Conservation (phyloP, 2,888 invertebrate species). For the Plemyria rubiginata region DNA sequence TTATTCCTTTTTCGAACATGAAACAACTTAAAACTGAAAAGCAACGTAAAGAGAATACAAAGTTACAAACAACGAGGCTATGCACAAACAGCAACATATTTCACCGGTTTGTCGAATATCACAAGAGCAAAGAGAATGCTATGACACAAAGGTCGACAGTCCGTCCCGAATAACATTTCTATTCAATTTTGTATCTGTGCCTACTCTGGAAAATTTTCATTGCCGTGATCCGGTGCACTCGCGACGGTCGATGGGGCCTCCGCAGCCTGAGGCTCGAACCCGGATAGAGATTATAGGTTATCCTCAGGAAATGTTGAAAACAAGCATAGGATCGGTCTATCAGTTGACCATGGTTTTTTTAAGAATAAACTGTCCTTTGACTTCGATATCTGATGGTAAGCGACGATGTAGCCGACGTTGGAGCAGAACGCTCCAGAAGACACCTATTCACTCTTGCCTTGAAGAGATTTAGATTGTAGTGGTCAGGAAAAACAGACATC, state of each 20-base stretch:
- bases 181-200: slow-evolving; percentile 68
- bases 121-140: slow-evolving; percentile 48
- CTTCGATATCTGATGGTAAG: no score
- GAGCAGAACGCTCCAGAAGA: no score
- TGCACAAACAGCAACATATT: slow-evolving; percentile 24
- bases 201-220: slow-evolving; percentile 67
- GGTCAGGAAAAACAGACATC: no score
- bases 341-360: slow-evolving; percentile 8
- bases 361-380: no score
- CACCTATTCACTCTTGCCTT: no score
- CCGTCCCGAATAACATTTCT: slow-evolving; percentile 60
- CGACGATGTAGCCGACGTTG: no score
- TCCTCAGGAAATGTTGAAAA: slow-evolving; percentile 18
- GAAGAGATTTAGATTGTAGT: no score
- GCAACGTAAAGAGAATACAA: neutral
- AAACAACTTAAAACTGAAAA: neutral
- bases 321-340: slow-evolving; percentile 1
- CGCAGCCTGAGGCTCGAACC: slow-evolving; percentile 22
- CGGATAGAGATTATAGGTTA: slow-evolving; percentile 21
- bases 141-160: slow-evolving; percentile 56
- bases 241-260: slow-evolving; percentile 33
- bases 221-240: slow-evolving; percentile 66
- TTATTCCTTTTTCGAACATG: neutral
- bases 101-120: slow-evolving; percentile 27
- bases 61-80: neutral